Conservation (phyloP, 53 echinoderm and acorn worm species). For the Mesocentrotus franciscanus region DNA sequence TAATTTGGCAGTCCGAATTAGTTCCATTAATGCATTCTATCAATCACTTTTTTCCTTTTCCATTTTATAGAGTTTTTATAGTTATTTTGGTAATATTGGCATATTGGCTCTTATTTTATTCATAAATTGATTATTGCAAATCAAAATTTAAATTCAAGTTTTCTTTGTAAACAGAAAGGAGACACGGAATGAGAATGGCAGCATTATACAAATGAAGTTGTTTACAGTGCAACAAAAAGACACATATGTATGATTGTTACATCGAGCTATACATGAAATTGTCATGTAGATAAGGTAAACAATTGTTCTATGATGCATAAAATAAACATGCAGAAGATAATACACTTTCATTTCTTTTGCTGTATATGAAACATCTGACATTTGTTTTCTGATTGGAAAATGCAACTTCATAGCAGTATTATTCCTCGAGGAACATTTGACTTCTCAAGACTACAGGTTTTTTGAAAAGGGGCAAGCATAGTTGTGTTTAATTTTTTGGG, state of each 20-base stretch:
- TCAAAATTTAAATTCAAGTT: background rate
- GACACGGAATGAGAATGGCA: background rate
- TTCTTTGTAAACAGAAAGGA: background rate
- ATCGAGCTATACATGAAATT: background rate
- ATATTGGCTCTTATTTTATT: background rate
- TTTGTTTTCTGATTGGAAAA: no score
- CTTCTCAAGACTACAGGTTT: background rate
- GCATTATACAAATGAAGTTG: background rate
- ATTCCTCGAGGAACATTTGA: background rate
- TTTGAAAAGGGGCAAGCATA: background rate
- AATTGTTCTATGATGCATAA: background rate
- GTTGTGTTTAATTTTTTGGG: background rate
- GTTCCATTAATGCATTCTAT: background rate
- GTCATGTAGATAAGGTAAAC: no score
- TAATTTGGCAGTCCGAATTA: background rate
- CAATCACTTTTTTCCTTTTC: background rate
- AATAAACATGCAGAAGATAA: no score
- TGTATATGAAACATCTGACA: no score
- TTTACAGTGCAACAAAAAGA: background rate
- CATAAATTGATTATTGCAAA: background rate
- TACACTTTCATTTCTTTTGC: no score
- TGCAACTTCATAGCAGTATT: background rate
- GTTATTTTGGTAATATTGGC: background rate
- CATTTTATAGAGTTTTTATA: background rate
- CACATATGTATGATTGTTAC: background rate